Conservation (phyloP, 2,113 vertebrate species). For the Fregata magnificens region DNA sequence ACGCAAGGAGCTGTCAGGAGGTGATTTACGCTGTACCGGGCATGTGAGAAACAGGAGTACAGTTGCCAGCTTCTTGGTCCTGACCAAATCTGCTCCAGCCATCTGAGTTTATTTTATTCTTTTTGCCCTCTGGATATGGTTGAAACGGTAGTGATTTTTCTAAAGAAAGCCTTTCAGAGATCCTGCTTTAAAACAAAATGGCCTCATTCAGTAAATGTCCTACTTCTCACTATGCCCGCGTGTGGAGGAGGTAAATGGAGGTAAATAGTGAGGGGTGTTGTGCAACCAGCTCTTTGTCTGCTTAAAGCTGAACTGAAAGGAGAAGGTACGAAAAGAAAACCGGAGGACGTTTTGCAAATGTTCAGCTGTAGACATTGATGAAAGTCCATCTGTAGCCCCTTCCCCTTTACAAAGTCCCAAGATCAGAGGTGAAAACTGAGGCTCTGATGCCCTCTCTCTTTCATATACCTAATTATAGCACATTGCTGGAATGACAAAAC, state of each 20-base stretch:
- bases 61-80: conserved; percentile 28
- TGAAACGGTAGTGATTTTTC: conserved; percentile 13
- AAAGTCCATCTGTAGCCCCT: neutral
- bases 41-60: neutral
- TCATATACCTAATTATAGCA: neutral
- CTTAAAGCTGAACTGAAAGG: neutral
- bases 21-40: neutral
- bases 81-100: conserved; percentile 30
- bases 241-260: neutral
- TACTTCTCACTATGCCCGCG: neutral
- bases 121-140: conserved; percentile 25
- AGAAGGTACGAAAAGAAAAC: neutral
- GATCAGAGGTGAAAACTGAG: neutral
- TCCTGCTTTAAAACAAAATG: conserved; percentile 18
- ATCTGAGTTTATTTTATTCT: conserved; percentile 24
- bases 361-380: neutral
- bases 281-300: conserved; percentile 19
- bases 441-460: neutral
- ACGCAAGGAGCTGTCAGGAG: conserved; percentile 26
- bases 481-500: neutral
- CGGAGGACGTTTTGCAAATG: neutral
- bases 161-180: neutral
- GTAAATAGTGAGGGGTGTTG: neutral
- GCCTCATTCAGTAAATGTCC: neutral
- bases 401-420: neutral